phyloP scores from a whole-genome alignment of 2,113 vertebrate species.

The Pleuronectes platessa region DNA sequence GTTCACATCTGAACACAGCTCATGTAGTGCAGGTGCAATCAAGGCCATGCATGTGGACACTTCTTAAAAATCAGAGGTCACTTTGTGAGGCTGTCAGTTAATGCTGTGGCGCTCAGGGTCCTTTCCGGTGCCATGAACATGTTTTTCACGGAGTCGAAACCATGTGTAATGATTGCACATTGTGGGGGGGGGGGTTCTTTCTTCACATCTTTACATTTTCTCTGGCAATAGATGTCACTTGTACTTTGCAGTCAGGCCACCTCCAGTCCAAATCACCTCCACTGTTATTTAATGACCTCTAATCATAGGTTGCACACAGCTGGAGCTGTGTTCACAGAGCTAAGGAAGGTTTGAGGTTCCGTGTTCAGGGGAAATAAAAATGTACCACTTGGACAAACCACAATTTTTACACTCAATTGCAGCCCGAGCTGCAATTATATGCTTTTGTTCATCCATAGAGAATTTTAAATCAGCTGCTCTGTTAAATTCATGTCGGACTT shows the following conservation, averaged over 20 bases:
- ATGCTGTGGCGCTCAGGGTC: neutral
- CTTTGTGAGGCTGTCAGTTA: neutral
- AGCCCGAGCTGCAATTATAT: conserved; percentile 14
- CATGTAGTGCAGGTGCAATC: too few relatives aligned
- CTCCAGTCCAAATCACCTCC: conserved; percentile 48
- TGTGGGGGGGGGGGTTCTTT: conserved; percentile 14
- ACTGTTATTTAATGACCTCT: conserved; percentile 31
- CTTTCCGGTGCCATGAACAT: conserved; percentile 4
- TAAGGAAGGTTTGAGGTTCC: neutral
- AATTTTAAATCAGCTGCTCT: neutral
- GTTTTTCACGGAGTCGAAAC: conserved; percentile 43
- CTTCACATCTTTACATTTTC: conserved; percentile 28
- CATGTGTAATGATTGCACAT: conserved; percentile 48
- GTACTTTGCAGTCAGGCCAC: too few relatives aligned
- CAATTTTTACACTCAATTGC: neutral
- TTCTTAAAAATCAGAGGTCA: conserved; percentile 7
- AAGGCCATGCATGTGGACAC: neutral
- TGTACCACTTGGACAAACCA: conserved; percentile 4
- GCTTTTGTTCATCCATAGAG: neutral
- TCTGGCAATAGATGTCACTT: neutral
- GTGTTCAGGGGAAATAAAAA: neutral
- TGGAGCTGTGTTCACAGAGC: conserved; percentile 1
- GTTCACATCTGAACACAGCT: too few relatives aligned
- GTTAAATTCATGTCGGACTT: neutral
- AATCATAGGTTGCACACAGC: conserved; percentile 50